Conservation (phyloP, 2,113 vertebrate species). For the Odontophorus gujanensis region DNA sequence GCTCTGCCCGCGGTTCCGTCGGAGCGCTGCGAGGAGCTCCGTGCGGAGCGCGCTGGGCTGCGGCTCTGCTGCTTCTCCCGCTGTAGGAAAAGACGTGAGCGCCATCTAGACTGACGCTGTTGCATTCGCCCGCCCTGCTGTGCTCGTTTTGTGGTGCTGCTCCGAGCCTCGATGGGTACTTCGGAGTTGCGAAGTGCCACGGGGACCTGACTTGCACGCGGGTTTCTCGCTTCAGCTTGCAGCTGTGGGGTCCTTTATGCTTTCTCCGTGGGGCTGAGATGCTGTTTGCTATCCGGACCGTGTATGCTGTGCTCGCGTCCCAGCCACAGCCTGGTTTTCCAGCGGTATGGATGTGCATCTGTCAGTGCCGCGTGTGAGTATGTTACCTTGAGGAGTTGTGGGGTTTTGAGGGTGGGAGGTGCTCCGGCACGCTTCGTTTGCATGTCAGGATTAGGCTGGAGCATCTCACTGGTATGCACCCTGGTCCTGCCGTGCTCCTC, state of each 20-base stretch:
- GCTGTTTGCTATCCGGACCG: background rate
- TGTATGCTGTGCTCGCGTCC: background rate
- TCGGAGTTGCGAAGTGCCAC: accelerated
- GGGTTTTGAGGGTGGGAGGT: background rate
- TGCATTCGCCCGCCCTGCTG: background rate
- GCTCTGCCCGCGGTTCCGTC: accelerated
- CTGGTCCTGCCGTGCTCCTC: background rate
- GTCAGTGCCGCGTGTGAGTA: accelerated
- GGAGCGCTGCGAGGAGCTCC: accelerated
- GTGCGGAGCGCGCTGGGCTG: no score
- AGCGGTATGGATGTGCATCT: accelerated
- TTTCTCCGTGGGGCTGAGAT: background rate
- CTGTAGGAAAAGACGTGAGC: background rate
- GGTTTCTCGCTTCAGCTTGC: background rate
- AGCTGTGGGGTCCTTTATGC: background rate
- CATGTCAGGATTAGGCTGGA: accelerated
- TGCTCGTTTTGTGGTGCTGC: accelerated
- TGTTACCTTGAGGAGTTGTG: accelerated
- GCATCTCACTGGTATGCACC: accelerated
- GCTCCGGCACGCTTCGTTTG: accelerated
- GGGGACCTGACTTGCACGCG: accelerated
- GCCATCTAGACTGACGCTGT: background rate
- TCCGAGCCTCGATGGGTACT: accelerated
- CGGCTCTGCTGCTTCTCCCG: background rate
- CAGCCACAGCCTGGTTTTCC: accelerated